Percentiles rank a stretch among this genome's conserved stretches.
phyloP scores from a whole-genome alignment of 2,888 invertebrate genomes.

The Nowickia ferox region DNA sequence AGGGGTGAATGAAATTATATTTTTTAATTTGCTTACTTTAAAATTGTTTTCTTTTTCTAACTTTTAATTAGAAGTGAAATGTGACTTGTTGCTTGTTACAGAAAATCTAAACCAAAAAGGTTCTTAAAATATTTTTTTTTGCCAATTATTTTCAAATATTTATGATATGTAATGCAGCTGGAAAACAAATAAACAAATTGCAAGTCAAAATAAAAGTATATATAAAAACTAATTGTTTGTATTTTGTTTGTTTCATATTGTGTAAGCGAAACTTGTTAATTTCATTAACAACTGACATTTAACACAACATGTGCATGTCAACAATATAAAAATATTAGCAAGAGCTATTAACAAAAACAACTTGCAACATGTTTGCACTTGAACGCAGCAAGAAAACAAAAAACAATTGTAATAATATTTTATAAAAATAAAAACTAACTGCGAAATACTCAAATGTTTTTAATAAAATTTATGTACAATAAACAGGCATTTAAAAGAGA shows the following conservation, averaged over 20 bases:
- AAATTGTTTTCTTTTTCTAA: too few relatives aligned
- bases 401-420: constrained; percentile 1
- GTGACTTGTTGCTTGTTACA: too few relatives aligned
- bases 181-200: not conserved
- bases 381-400: not conserved
- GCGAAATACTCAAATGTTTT: not conserved
- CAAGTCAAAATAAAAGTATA: not conserved
- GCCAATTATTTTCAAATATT: not conserved
- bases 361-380: constrained; percentile 30
- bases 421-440: constrained; percentile 6
- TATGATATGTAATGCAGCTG: not conserved
- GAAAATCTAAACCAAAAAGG: too few relatives aligned
- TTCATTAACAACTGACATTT: constrained; percentile 61
- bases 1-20: too few relatives aligned
- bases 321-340: constrained; percentile 4
- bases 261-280: constrained; percentile 54
- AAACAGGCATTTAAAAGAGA: not conserved
- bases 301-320: constrained; percentile 19
- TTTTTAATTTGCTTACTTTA: too few relatives aligned
- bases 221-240: not conserved
- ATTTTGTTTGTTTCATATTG: constrained; percentile 10
- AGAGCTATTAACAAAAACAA: not conserved
- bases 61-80: too few relatives aligned
- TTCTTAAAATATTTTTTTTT: too few relatives aligned
- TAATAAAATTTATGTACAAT: not conserved